These are phyloP conservation scores for Sminthopsis crassicaudata DNA, from an alignment of 2,113 vertebrate genomes.

Conservation along the genomic window DNA sequence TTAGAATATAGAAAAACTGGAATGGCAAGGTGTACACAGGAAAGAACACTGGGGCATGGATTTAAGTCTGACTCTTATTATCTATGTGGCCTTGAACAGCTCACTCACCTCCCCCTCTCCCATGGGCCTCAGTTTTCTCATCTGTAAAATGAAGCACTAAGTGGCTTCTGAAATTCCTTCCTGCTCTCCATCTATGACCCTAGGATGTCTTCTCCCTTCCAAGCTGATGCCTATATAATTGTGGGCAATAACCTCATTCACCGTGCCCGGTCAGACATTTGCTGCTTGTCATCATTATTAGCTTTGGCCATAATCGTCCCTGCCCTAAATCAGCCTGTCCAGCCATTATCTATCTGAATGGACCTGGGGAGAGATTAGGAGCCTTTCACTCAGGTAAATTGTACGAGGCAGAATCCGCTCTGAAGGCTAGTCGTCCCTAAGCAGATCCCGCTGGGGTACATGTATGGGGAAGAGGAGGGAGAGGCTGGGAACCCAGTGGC, in stretches of 20 bases:
- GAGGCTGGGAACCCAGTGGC: not conserved
- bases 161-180: not conserved
- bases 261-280: not conserved
- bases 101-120: not conserved
- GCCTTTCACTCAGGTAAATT: not conserved
- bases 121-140: not conserved
- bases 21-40: not conserved
- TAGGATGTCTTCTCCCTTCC: not conserved
- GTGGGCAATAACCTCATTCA: not conserved
- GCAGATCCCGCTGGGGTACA: not conserved
- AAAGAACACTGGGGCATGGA: not conserved
- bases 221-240: not conserved
- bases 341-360: not conserved
- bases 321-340: not conserved
- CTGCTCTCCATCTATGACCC: not conserved
- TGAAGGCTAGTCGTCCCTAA: not conserved
- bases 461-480: not conserved
- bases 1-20: not conserved
- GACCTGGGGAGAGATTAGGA: not conserved
- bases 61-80: not conserved
- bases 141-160: not conserved
- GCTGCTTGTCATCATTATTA: not conserved
- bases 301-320: not conserved
- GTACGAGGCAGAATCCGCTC: not conserved
- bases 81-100: not conserved